Conservation (phyloP, 2,797 vertebrate species). For the Neosilurus hyrtlii region DNA sequence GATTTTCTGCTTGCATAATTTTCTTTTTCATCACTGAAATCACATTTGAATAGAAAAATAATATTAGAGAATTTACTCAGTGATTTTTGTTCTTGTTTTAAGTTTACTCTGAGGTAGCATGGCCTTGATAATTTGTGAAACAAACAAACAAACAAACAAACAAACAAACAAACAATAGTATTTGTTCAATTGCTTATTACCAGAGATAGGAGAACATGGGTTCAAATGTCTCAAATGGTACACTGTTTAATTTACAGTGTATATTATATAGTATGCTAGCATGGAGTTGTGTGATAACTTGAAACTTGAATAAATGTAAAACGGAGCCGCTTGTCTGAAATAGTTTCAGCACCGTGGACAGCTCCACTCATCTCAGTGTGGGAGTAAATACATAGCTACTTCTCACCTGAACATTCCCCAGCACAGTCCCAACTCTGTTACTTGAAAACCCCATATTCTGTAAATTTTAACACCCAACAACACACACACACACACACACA, state of each 20-base stretch:
- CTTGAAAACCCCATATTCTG: not conserved
- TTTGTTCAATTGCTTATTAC: not conserved
- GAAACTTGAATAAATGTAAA: not conserved
- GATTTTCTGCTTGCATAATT: not conserved
- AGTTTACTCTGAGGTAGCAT: not conserved
- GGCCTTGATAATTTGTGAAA: too few relatives aligned
- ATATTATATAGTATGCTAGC: not conserved
- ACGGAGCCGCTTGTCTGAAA: not conserved
- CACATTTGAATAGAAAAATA: not conserved
- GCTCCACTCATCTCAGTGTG: not conserved
- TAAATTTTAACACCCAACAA: too few relatives aligned
- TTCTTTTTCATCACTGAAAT: not conserved
- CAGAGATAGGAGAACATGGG: not conserved
- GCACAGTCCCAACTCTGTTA: not conserved
- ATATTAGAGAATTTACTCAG: not conserved
- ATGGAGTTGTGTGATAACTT: not conserved
- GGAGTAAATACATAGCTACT: not conserved
- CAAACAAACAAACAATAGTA: too few relatives aligned
- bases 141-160: too few relatives aligned
- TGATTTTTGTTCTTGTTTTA: not conserved
- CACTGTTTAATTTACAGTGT: not conserved
- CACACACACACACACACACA: too few relatives aligned
- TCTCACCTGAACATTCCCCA: not conserved
- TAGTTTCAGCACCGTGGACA: constrained; percentile 45
- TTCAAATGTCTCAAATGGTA: not conserved